Percentiles rank a stretch among this genome's conserved stretches.
phyloP scores from a whole-genome alignment of 2,888 invertebrate species.

The Dynastes hyllus region DNA sequence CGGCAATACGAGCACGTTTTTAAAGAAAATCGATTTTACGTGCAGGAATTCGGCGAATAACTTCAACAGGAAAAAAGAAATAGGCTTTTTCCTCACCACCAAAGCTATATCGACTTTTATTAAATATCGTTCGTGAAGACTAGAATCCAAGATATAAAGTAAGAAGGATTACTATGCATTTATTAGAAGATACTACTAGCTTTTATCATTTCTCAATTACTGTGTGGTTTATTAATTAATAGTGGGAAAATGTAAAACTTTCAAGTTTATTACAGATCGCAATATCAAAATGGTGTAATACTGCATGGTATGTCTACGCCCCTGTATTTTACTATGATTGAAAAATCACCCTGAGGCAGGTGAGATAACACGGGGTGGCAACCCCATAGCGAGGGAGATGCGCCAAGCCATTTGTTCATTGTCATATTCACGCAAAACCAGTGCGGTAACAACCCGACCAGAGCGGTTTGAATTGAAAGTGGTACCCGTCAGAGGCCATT shows the following conservation, averaged over 20 bases:
- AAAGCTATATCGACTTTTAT: constrained; percentile 11
- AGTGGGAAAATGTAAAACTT: not conserved
- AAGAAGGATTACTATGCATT: too few species aligned
- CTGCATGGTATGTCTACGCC: constrained; percentile 7
- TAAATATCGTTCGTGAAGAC: not conserved
- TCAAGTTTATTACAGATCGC: constrained; percentile 19
- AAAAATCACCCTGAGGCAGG: constrained; percentile 60
- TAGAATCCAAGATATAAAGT: too few species aligned
- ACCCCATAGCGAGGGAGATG: constrained; percentile 55
- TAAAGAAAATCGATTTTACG: constrained; percentile 59
- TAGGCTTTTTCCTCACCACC: constrained; percentile 32
- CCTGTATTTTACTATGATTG: constrained; percentile 55
- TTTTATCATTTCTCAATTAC: not conserved
- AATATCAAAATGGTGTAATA: constrained; percentile 38
- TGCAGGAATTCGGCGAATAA: constrained; percentile 45
- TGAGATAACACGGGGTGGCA: constrained; percentile 60
- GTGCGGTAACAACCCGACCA: constrained; percentile 58
- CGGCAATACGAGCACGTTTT: constrained; percentile 60
- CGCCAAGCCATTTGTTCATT: constrained; percentile 58
- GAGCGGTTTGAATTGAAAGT: constrained; percentile 56
- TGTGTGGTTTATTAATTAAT: too few species aligned
- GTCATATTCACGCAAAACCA: constrained; percentile 58
- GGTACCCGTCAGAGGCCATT: constrained; percentile 57
- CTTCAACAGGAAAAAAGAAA: constrained; percentile 37
- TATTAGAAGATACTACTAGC: too few species aligned